Evolutionary conservation across 2,888 invertebrate genomes (phyloP), one percentile per base, ranked within the genome.

Genomic region (Keiferia lycopersicella): DNA sequence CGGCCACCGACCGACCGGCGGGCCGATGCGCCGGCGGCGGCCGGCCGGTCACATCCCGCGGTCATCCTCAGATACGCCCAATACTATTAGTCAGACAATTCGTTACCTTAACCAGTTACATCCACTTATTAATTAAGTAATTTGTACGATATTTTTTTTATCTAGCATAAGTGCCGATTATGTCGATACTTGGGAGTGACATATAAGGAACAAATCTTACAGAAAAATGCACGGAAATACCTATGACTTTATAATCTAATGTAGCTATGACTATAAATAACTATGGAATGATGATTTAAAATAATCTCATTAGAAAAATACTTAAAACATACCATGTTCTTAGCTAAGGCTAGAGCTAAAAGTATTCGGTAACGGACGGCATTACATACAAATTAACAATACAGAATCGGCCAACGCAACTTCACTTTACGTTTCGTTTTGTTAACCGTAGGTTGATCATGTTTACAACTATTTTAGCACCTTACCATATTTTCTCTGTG

Each of bases 301-400:
- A 79, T 78, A 79, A 82, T 80, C 76, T 80, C 77, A 72, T 74
- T 74, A 75, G 69, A 76, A 75, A 34, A 75, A 73, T 73, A 78
- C 78, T 79, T 81, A 80, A 70, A 38, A 62, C 80, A 80, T 84
- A 86, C 78, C 77, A 60, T 82, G 80, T 82, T 78, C 83, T 62
- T 82, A 63, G 63, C 57, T 83, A 87, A n/a, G 38, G 81, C 83
- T 86, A 86, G 84, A 81, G 80, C 85, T 89, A 88, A 83, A 82
- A 84, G 79, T 88, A 85, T 86, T 88, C 91, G 91, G 91, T 91
- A 91, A 91, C 91, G 90, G 90, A 82, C 87, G 87, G 86, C 86
- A 83, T 87, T 88, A 89, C 84, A 86, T 82, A 89, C 88, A 81
- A 88, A 89, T 88, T 88, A 90, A 91, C 89, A 89, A 81, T 82